Conservation (phyloP, 2,113 vertebrate species). For the Daboia siamensis region DNA sequence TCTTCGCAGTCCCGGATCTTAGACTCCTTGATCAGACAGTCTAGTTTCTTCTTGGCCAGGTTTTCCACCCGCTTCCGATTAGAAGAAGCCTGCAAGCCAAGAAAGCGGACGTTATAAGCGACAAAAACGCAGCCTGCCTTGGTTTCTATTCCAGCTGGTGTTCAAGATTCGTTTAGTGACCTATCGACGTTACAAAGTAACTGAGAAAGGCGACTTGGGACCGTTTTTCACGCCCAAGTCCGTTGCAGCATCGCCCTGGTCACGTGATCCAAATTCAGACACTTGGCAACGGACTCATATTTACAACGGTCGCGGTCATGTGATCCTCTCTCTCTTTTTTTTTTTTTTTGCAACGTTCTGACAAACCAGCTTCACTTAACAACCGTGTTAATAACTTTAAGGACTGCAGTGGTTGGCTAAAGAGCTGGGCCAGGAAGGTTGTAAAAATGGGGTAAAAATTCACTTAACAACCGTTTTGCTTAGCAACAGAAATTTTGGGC, state of each 20-base stretch:
- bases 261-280: not conserved
- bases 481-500: too few species aligned
- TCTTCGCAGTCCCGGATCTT: slow-evolving; percentile 94
- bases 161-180: not conserved
- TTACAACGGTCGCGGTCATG: not conserved
- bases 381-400: too few species aligned
- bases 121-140: accelerated
- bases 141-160: not conserved
- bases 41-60: slow-evolving; percentile 92
- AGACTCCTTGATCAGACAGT: slow-evolving; percentile 93
- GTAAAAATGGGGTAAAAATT: not conserved
- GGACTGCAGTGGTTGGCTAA: not conserved
- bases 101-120: too few species aligned
- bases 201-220: not conserved
- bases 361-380: too few species aligned
- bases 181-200: accelerated
- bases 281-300: not conserved
- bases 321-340: too few species aligned
- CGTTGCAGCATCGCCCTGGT: not conserved
- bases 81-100: slow-evolving; percentile 76
- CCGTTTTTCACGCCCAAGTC: not conserved
- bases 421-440: not conserved
- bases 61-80: slow-evolving; percentile 92
- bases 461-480: not conserved
- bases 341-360: too few species aligned